phyloP scores from a whole-genome alignment of 2,797 vertebrate species.

The Galagoides demidoff region DNA sequence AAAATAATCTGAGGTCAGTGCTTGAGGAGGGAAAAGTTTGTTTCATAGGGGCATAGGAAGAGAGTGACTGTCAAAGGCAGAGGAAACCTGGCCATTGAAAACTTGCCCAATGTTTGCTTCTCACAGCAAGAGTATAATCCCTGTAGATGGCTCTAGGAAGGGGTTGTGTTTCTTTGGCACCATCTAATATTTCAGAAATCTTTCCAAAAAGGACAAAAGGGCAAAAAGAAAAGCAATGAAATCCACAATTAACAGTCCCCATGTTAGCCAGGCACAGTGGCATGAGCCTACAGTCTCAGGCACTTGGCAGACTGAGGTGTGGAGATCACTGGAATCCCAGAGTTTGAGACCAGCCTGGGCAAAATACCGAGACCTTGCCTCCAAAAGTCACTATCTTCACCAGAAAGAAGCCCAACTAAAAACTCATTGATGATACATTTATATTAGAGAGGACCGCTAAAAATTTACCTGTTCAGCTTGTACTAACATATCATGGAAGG shows the following conservation, averaged over 20 bases:
- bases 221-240: constrained; percentile 23
- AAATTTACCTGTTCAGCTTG: not conserved
- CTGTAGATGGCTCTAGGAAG: not conserved
- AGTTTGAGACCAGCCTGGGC: not conserved
- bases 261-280: not conserved
- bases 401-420: not conserved
- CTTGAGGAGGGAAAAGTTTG: not conserved
- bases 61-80: not conserved
- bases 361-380: not conserved
- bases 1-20: constrained; percentile 9
- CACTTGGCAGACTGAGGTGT: not conserved
- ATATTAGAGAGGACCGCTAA: not conserved
- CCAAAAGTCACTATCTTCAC: constrained; percentile 39
- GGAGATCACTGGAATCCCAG: not conserved
- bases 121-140: not conserved
- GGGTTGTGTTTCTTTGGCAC: constrained; percentile 30
- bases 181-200: not conserved
- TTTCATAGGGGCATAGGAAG: not conserved
- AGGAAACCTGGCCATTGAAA: not conserved
- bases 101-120: not conserved
- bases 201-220: constrained; percentile 36
- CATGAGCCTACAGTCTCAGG: not conserved
- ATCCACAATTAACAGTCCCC: not conserved
- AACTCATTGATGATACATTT: not conserved
- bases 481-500: not conserved